phyloP scores from a whole-genome alignment of 2,888 invertebrate genomes.

The Cremastinae sp. region DNA sequence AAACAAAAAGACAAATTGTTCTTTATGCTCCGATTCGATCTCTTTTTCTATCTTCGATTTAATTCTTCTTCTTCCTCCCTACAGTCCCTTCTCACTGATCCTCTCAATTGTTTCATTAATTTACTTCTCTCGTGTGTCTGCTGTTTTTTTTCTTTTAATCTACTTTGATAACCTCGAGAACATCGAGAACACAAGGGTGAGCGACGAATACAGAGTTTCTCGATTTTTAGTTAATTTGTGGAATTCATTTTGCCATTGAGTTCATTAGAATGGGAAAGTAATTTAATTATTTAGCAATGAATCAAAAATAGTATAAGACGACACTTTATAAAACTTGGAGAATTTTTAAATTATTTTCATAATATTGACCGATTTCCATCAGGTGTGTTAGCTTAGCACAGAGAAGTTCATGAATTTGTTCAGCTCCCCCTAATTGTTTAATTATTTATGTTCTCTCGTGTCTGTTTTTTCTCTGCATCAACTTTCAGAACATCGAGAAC shows the following conservation, averaged over 20 bases:
- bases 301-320: too few relatives aligned
- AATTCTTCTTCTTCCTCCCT: conserved; percentile 8
- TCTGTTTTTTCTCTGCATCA: conserved; percentile 20
- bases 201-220: conserved; percentile 44
- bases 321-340: too few relatives aligned
- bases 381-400: too few relatives aligned
- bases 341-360: too few relatives aligned
- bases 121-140: conserved; percentile 18
- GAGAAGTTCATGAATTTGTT: too few relatives aligned
- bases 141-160: conserved; percentile 16
- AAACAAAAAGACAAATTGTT: conserved; percentile 78
- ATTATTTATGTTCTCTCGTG: conserved; percentile 6
- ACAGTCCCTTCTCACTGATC: conserved; percentile 5
- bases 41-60: conserved; percentile 4
- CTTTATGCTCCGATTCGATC: conserved; percentile 67
- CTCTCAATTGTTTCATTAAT: too few relatives aligned
- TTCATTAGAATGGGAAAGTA: too few relatives aligned
- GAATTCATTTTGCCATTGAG: too few relatives aligned
- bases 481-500: conserved; percentile 36
- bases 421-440: too few relatives aligned
- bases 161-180: conserved; percentile 27
- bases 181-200: conserved; percentile 35
- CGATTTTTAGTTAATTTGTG: not conserved
- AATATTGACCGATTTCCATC: too few relatives aligned
- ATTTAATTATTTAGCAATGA: too few relatives aligned